Conservation (phyloP, 2,888 invertebrate genomes). For the Philereme vetulata region DNA sequence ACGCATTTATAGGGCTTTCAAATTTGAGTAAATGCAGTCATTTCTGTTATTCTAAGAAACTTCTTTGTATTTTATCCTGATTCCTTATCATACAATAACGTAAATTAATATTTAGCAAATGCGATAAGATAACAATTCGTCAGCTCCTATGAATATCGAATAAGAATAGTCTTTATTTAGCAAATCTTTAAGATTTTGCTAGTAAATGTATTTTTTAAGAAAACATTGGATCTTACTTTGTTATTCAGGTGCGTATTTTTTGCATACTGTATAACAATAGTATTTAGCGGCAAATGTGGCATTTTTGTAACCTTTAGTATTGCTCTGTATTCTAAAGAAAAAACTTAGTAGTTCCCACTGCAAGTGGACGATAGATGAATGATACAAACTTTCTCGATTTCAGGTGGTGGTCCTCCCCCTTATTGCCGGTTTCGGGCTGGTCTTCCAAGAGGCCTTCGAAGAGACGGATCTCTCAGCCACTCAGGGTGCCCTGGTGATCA, state of each 20-base stretch:
- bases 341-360: too few species aligned
- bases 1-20: too few species aligned
- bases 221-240: too few species aligned
- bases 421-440: constrained; percentile 86
- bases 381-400: constrained; percentile 34
- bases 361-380: not conserved
- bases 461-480: constrained; percentile 83
- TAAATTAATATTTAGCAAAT: constrained; percentile 16
- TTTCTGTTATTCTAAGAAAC: too few species aligned
- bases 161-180: not conserved
- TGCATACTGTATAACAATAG: too few species aligned
- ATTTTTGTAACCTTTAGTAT: too few species aligned
- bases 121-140: constrained; percentile 23
- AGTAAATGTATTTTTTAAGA: too few species aligned
- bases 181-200: not conserved
- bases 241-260: too few species aligned
- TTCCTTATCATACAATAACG: constrained; percentile 5
- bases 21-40: too few species aligned
- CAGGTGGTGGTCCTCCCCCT: constrained; percentile 83
- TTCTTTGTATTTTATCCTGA: too few species aligned
- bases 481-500: constrained; percentile 85
- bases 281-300: too few species aligned
- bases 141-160: not conserved
- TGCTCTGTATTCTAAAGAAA: too few species aligned
- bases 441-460: constrained; percentile 86